These are phyloP conservation scores for Platorchestia sp. DNA, from an alignment of 1,140 invertebrate species.

Conservation along the genomic window DNA sequence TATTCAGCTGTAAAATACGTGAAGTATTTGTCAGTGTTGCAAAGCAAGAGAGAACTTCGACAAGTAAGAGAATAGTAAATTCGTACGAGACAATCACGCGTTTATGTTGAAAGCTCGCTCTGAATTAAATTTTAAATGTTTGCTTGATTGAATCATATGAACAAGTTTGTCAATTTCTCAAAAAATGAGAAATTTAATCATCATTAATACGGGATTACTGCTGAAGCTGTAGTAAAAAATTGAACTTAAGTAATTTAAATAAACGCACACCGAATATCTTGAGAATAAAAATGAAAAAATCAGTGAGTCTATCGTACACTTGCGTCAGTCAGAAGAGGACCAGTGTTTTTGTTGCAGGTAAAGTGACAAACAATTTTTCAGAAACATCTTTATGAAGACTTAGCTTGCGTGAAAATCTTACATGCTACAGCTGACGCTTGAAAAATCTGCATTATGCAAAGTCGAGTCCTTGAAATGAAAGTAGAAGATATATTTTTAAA, in stretches of 20 bases:
- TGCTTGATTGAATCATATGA: background rate
- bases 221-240: background rate
- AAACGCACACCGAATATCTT: background rate
- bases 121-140: too few relatives aligned
- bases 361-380: background rate
- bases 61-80: too few relatives aligned
- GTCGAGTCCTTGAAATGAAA: background rate
- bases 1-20: too few relatives aligned
- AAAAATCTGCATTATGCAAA: background rate
- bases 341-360: background rate
- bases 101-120: too few relatives aligned
- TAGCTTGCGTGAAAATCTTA: background rate
- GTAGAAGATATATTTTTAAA: background rate
- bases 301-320: background rate
- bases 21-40: too few relatives aligned
- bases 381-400: background rate
- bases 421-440: background rate
- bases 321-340: background rate
- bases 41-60: too few relatives aligned
- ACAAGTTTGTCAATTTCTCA: background rate
- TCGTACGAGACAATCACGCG: too few relatives aligned
- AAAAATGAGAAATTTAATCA: background rate
- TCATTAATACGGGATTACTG: background rate
- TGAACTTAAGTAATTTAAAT: background rate
- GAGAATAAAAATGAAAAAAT: background rate